Evolutionary conservation across 1,140 invertebrate genomes (phyloP), one percentile per base, ranked within the genome.

Genomic region (Atta cephalotes): DNA sequence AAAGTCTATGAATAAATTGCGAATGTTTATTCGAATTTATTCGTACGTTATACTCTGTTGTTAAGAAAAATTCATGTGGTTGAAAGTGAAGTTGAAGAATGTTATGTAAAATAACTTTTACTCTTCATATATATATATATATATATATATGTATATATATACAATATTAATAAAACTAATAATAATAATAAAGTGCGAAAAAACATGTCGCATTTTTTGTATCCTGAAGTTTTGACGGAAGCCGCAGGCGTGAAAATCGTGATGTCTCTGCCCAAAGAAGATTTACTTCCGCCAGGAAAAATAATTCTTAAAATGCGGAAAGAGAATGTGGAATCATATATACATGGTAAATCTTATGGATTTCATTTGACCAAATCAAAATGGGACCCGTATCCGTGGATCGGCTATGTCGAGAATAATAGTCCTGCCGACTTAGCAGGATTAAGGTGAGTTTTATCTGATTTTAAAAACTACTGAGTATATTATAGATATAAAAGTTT

Each of bases 321-420:
- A 12, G 25, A n/a, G 45, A 81, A 85, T 3, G 21, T 56, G 51
- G 31, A 45, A n/a, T 49, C 71, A 6, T 63, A 81, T 0, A 85
- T 89, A 6, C 89, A 89, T 25, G 86, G 65, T 51, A 92, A 92
- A 85, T 92, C 95, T 35, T 96, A 95, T 51, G 97, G 97, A 25
- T 97, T 97, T 93, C 96, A 97, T 91, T 92, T 97, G 63, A 96
- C 96, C 1, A 95, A 96, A 81, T 96, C 96, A 28, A 96, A 97
- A 91, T 97, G 96, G 97, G 97, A 97, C 94, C 97, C 97, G 6
- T 97, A 97, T 95, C 97, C 97, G 49, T 97, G 97, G 97, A 95
- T 97, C 71, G 93, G 94, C 68, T 90, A 91, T 10, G 92, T 94
- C 14, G 93, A 95, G 25, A 88, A 78, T n/a, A 90, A 85, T 49